Evolutionary conservation across 2,888 invertebrate genomes (phyloP), one percentile per base, ranked within the genome.

Genomic region (Cosmopolites sordidus): DNA sequence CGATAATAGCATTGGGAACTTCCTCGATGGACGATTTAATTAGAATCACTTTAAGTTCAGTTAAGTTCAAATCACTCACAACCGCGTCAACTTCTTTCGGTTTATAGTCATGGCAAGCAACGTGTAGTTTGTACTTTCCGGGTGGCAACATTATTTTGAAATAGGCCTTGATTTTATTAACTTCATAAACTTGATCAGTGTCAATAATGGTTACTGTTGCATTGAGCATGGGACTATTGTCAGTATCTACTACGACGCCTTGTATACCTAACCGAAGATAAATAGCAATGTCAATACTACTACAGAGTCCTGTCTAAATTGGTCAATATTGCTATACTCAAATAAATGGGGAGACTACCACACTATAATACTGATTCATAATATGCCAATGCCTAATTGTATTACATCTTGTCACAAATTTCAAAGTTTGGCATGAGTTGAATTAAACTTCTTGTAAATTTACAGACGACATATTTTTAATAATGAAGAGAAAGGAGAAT

Each of bases 111-210:
- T 80, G 78, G 53, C 83, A 83, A 14, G 78, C 75, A 17, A 87
- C 76, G 42, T 80, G 75, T 9, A 89, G 68, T 5, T 73, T 75
- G 69, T 89, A 87, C 17, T 77, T 72, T 0, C 87, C 91, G 1
- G 82, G 78, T 8, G 87, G 83, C 44, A 92, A 74, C 66, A 87
- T 79, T 43, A 86, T 75, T 68, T 84, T 84, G 72, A 86, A 92
- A 64, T 81, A 79, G 0, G 87, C 92, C 62, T 78, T 77, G 69
- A 86, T 88, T 63, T 77, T 76, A 0, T 86, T 78, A 0, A 89
- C 84, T 43, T 79, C 78, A 66, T 83, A 82, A 22, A 76, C 71
- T 0, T 78, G 74, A 51, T 78, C 74, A 48, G 78, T 71, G 39
- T 83, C 83, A 30, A 79, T 73, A 0, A 97, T 78, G 3, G 77